phyloP scores from a whole-genome alignment of 1,140 invertebrate genomes.

The Planococcus citri region DNA sequence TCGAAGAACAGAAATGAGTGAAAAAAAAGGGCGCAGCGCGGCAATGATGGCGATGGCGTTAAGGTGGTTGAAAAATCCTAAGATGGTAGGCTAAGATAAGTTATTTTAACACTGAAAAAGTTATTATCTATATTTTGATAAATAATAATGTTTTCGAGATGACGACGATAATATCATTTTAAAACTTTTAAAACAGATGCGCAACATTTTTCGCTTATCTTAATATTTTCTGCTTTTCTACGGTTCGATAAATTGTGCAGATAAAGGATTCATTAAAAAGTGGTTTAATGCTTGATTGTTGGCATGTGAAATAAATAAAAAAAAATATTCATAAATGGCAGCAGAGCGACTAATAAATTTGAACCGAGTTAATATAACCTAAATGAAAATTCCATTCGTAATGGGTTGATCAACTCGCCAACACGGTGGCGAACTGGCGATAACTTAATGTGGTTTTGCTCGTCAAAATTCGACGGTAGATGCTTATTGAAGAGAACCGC shows the following conservation, averaged over 20 bases:
- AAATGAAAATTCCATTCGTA: too few species aligned
- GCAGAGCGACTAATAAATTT: too few species aligned
- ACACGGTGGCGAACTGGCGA: too few species aligned
- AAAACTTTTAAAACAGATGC: conserved; percentile 15
- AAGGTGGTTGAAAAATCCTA: too few species aligned
- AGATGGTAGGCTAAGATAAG: too few species aligned
- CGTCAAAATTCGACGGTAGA: too few species aligned
- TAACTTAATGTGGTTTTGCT: too few species aligned
- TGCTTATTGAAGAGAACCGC: too few species aligned
- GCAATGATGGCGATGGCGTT: too few species aligned
- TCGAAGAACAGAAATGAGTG: neutral
- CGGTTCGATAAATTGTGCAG: conserved; percentile 10
- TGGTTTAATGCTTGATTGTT: neutral
- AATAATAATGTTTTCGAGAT: conserved; percentile 19
- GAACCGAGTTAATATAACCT: too few species aligned
- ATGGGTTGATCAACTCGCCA: too few species aligned
- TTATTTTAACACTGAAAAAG: neutral
- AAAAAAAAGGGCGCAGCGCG: neutral
- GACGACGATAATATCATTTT: neutral
- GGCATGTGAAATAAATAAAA: neutral
- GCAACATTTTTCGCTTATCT: neutral
- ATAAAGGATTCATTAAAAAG: conserved; percentile 10
- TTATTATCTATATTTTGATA: conserved; percentile 10
- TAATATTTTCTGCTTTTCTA: conserved; percentile 14
- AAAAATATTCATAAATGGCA: neutral